Evolutionary conservation across 1,140 invertebrate species (phyloP), one percentile per base, ranked within the genome.

Genomic region (Drosophila tropicalis): DNA sequence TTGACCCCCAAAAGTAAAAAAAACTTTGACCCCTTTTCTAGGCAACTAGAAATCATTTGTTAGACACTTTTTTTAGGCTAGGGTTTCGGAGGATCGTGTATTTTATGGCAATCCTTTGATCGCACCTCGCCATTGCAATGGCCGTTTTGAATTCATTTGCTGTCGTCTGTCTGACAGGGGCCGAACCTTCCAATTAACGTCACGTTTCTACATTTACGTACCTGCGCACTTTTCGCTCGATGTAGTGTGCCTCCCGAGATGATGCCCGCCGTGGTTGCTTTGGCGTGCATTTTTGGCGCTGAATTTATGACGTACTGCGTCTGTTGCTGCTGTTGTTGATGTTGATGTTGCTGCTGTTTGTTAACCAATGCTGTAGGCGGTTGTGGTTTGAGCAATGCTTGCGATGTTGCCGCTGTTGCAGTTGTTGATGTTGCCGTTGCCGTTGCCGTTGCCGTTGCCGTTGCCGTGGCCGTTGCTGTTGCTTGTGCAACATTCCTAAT

Each of bases 291-390:
- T 58, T 58, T 58, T 36, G 83, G 57, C 51, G 75, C 67, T 77
- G 83, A 87, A 89, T 84, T 87, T 83, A 87, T 87, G 84, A 87
- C 83, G 83, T 87, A 87, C 76, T 87, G 83, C 64, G 80, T 68
- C 71, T 76, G 62, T 41, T 65, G 75, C 9, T 70, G 67, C 5
- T 65, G 61, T 9, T 69, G 51, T 7, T 60, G 62, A 3, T 34
- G 58, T 7, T 64, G 66, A 5, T 61, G 61, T 41, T 67, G 77
- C 25, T 36, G 77, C 22, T 68, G 75, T 25, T 63, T 62, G 51
- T 63, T 76, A 56, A 22, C 61, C 73, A 81, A 40, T 36, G 57
- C 62, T 55, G 58, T 41, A 62, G 55, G 60, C 56, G 60, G 47
- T 62, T 73, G 81, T 41, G 72, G 72, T 25, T 75, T 71, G 36